Percentiles rank a stretch among this genome's conserved stretches.
Conservation (phyloP, 2,888 invertebrate genomes). For the Anagyrus pseudococci region DNA sequence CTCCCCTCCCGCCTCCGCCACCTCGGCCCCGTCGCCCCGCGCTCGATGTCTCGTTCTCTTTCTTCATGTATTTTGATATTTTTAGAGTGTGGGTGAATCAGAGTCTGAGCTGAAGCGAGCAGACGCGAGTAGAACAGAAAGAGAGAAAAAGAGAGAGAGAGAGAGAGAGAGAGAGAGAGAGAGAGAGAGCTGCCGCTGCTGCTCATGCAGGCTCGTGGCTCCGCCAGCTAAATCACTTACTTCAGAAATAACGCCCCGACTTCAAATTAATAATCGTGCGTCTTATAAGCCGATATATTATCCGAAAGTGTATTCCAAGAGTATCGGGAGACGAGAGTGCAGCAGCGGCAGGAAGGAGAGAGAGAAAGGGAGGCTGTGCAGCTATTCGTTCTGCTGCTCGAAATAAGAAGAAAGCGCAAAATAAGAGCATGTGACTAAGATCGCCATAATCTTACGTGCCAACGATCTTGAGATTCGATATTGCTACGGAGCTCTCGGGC, state of each 20-base stretch:
- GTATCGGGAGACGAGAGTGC: constrained; percentile 13
- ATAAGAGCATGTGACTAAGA: constrained; percentile 38
- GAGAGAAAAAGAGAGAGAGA: background rate
- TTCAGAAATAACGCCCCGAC: constrained; percentile 57
- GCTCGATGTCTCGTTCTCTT: too few species aligned
- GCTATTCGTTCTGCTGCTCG: background rate
- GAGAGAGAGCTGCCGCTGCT: too few species aligned
- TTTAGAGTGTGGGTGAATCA: constrained; percentile 60
- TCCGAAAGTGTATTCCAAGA: constrained; percentile 16
- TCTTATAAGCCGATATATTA: constrained; percentile 40
- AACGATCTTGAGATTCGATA: constrained; percentile 47
- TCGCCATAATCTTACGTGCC: constrained; percentile 43
- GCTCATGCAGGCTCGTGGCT: too few species aligned
- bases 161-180: background rate
- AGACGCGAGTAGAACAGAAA: background rate
- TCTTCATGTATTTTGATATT: constrained; percentile 54
- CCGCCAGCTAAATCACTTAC: constrained; percentile 56
- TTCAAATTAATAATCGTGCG: constrained; percentile 54
- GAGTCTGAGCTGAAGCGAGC: constrained; percentile 47
- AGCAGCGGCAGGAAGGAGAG: too few species aligned
- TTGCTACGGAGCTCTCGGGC: constrained; percentile 1
- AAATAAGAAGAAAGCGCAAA: constrained; percentile 29
- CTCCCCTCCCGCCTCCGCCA: background rate
- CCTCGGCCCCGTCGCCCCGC: too few species aligned
- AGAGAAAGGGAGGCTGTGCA: background rate